phyloP scores from a whole-genome alignment of 2,113 vertebrate genomes.

The Microtus montanus region DNA sequence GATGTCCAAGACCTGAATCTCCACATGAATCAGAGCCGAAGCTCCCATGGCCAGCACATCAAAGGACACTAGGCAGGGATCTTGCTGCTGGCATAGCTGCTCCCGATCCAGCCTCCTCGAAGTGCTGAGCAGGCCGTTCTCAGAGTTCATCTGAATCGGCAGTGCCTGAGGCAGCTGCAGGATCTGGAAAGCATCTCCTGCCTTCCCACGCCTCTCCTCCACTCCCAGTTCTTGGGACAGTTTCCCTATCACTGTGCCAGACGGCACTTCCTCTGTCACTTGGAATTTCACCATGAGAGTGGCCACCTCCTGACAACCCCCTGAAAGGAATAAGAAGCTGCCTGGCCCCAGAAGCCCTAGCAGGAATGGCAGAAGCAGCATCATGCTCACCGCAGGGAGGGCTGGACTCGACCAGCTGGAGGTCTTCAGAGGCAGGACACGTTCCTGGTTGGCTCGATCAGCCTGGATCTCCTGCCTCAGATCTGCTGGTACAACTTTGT shows the following conservation, averaged over 20 bases:
- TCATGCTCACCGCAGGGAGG: constrained; percentile 70
- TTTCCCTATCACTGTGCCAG: constrained; percentile 89
- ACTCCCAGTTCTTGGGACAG: constrained; percentile 88
- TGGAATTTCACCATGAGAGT: constrained; percentile 87
- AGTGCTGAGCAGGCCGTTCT: constrained; percentile 89
- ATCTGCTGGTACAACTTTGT: neutral
- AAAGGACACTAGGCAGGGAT: constrained; percentile 91
- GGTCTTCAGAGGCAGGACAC: constrained; percentile 39
- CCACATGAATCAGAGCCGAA: constrained; percentile 90
- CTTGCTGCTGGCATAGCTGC: constrained; percentile 89
- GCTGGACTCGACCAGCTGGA: constrained; percentile 37
- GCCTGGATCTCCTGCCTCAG: constrained; percentile 55
- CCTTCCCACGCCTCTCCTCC: constrained; percentile 75
- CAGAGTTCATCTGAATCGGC: constrained; percentile 85
- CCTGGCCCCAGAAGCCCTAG: constrained; percentile 80
- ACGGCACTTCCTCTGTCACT: constrained; percentile 90
- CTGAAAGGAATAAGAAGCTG: constrained; percentile 80
- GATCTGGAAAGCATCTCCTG: constrained; percentile 89
- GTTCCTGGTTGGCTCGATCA: constrained; percentile 34
- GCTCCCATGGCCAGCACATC: constrained; percentile 88
- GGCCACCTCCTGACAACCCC: constrained; percentile 83
- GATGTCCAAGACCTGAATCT: constrained; percentile 90
- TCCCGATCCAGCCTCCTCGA: constrained; percentile 91
- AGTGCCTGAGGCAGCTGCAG: constrained; percentile 88
- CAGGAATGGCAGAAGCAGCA: constrained; percentile 72